Evolutionary conservation across 2,888 invertebrate genomes (phyloP), one percentile per base, ranked within the genome.

Genomic region (Chrysopilus asiliformis): DNA sequence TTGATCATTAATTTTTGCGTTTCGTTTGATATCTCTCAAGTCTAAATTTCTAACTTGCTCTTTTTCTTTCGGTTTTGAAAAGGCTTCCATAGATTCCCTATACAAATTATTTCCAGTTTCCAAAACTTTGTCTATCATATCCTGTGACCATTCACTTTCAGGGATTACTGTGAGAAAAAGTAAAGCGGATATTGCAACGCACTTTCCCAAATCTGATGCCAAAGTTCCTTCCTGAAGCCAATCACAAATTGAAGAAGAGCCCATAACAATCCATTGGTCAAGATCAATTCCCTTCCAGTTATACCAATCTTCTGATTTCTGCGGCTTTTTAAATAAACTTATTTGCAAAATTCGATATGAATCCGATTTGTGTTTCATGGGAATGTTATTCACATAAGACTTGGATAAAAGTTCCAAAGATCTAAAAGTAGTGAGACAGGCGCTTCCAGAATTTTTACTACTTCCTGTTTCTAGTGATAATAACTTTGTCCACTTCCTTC

Each of bases 371-470:
- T 47, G 40, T 8, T 50, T 45, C 30, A 49, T 43, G 2, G 53
- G 49, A 1, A 64, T 49, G 40, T 65, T 67, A 2, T 49, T 44
- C 40, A 61, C 49, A 43, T 66, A 67, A 4, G 56, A 31, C 3
- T 57, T 52, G 1, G 56, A 55, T 22, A 67, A 42, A 42, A 61
- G 57, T 16, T 52, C 49, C 17, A 61, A 41, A 30, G 52, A 44
- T 8, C 44, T 48, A 42, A 52, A 65, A 57, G 61, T 60, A 10
- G 57, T 57, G 1, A 64, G 47, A 38, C 65, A 66, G 4, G 65
- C 64, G 4, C 50, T 50, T 4, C 64, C 65, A 2, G 44, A 34
- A 19, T 34, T 20, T 20, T 25, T 12, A 10, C 9, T 6, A 8
- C 27, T 6, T 5, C 32, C 27, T 24, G 37, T 25, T 8, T 40